These are phyloP conservation scores for Sinonovacula constricta DNA, from an alignment of 1,140 invertebrate species.

Conservation along the genomic window DNA sequence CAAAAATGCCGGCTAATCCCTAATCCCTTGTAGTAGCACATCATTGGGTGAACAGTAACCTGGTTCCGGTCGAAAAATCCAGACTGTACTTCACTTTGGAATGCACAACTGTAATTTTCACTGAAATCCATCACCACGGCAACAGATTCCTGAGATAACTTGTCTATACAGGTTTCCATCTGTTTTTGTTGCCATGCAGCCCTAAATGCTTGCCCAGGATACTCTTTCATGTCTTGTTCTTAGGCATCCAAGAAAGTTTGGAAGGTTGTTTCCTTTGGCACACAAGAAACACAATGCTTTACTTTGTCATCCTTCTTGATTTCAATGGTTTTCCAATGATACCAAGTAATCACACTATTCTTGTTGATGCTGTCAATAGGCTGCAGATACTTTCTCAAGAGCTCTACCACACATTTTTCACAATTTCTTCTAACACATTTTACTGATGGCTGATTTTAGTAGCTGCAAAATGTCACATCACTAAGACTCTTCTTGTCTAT, in stretches of 20 bases:
- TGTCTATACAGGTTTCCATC: conserved; percentile 22
- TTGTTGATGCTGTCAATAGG: conserved; percentile 13
- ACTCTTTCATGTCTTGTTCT: conserved; percentile 10
- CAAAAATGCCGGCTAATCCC: too few species aligned
- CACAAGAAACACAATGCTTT: conserved; percentile 42
- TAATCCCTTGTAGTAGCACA: too few species aligned
- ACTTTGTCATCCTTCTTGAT: conserved; percentile 38
- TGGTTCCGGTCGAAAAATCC: conserved; percentile 45
- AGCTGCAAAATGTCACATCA: conserved; percentile 27
- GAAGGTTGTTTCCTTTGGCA: conserved; percentile 30
- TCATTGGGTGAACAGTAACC: conserved; percentile 50
- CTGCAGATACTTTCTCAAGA: conserved; percentile 21
- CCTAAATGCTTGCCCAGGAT: conserved; percentile 28
- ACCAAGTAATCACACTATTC: conserved; percentile 25
- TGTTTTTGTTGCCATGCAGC: conserved; percentile 43
- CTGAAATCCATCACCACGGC: conserved; percentile 39
- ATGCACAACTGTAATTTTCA: conserved; percentile 49
- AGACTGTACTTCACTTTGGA: conserved; percentile 49
- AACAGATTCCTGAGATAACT: not conserved
- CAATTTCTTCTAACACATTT: conserved; percentile 41
- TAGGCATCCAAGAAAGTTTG: conserved; percentile 4
- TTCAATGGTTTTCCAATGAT: conserved; percentile 35
- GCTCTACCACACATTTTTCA: conserved; percentile 10
- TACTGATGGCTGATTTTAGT: conserved; percentile 16
- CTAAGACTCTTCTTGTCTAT: conserved; percentile 13